These are phyloP conservation scores for Leptestheria dahalacensis DNA, from an alignment of 1,140 invertebrate genomes.

Conservation along the genomic window DNA sequence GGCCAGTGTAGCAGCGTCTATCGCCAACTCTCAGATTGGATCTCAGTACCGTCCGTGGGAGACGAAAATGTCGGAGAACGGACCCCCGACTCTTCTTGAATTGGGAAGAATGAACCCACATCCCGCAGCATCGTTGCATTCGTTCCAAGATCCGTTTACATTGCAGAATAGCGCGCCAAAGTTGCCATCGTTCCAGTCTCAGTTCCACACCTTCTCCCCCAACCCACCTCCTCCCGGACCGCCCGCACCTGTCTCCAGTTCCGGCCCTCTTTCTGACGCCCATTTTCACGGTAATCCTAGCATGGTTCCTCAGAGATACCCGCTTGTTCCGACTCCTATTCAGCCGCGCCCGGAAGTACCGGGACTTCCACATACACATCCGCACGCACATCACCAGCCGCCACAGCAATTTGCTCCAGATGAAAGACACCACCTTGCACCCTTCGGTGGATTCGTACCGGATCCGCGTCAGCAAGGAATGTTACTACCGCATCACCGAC, in stretches of 20 bases:
- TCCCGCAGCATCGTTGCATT: slow-evolving; percentile 15
- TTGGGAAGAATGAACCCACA: slow-evolving; percentile 21
- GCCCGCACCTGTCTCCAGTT: too few species aligned
- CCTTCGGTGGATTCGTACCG: background rate
- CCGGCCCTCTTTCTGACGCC: background rate
- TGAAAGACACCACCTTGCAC: background rate
- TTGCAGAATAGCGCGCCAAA: slow-evolving; percentile 31
- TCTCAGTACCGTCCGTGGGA: slow-evolving; percentile 66
- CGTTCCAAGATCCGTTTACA: background rate
- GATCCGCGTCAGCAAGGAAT: background rate
- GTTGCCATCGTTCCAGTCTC: slow-evolving; percentile 63
- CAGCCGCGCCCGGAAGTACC: background rate
- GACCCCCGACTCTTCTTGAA: slow-evolving; percentile 18
- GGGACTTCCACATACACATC: too few species aligned
- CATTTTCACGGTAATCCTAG: background rate
- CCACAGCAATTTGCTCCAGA: too few species aligned
- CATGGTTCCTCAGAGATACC: slow-evolving; percentile 31
- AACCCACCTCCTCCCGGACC: background rate
- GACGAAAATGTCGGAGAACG: slow-evolving; percentile 35
- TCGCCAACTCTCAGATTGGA: background rate
- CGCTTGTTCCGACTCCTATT: slow-evolving; percentile 28
- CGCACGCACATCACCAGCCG: background rate
- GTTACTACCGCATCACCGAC: background rate
- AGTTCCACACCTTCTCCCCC: slow-evolving; percentile 33
- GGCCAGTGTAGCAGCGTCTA: background rate